A percentile compares a stretch with the other conserved stretches of the same genome.
These are phyloP conservation scores for Ecdyonurus torrentis DNA, from an alignment of 2,888 invertebrate genomes.

Conservation along the genomic window DNA sequence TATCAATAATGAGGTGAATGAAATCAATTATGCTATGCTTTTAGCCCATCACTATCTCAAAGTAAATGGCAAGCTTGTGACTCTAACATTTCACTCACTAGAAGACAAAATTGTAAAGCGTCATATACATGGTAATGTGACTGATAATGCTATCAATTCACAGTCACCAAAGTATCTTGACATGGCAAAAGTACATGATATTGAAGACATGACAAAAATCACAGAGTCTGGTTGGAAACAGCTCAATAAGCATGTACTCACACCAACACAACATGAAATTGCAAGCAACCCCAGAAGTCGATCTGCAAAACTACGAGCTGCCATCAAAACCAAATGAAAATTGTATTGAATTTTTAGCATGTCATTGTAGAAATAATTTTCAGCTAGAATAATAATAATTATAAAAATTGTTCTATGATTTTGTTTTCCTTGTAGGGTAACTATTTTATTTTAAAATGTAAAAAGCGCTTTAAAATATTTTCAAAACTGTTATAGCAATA, in stretches of 20 bases:
- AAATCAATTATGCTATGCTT: constrained; percentile 75
- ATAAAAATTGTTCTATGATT: too few relatives aligned
- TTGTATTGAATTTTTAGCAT: too few relatives aligned
- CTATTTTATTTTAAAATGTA: too few relatives aligned
- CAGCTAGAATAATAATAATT: too few relatives aligned
- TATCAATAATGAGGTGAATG: constrained; percentile 91
- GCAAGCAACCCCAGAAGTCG: constrained; percentile 65
- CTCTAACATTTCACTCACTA: constrained; percentile 80
- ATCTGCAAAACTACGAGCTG: constrained; percentile 77
- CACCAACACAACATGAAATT: constrained; percentile 57
- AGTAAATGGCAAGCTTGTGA: constrained; percentile 57
- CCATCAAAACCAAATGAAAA: constrained; percentile 39
- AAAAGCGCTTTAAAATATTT: too few relatives aligned
- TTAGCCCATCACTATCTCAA: constrained; percentile 61
- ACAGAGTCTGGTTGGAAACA: constrained; percentile 56
- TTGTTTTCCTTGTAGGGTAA: too few relatives aligned
- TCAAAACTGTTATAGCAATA: too few relatives aligned
- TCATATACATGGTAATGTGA: constrained; percentile 61
- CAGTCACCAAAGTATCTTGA: constrained; percentile 54
- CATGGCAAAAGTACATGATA: constrained; percentile 38
- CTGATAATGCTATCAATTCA: constrained; percentile 51
- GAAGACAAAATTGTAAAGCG: constrained; percentile 89
- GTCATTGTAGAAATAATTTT: too few relatives aligned
- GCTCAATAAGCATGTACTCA: constrained; percentile 62
- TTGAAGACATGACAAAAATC: constrained; percentile 40